Evolutionary conservation across 2,113 vertebrate genomes (phyloP), one percentile per base, ranked within the genome.

Genomic region (Ameiurus melas): DNA sequence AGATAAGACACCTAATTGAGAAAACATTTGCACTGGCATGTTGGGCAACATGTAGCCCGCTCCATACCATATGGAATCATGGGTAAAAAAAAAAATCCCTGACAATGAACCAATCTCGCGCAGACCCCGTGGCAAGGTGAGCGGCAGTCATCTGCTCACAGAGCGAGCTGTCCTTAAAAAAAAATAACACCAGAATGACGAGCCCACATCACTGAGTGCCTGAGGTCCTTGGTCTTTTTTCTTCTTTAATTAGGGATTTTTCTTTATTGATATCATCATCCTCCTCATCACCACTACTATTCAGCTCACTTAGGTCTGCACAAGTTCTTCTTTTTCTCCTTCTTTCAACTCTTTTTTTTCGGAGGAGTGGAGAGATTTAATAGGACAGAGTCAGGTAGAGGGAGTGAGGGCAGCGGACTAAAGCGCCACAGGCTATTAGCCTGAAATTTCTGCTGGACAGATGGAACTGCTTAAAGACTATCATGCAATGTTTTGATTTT

Each of bases 111-210:
- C 97, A 99, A 98, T 98, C 97, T 99, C 96, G 96, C 96, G 96
- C 97, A 97, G 97, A 97, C 96, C 97, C 97, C 95, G 97, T 97
- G 97, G 98, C 98, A 99, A 99, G 98, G 98, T 99, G 98, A 98
- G 97, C 96, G 95, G 95, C 96, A 97, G 96, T 97, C 97, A 97
- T 97, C 97, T 94, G 96, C 96, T 97, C 95, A 94, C 92, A 94
- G 93, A 93, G 94, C 94, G 93, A 93, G 94, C 95, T 94, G 94
- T 95, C 96, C 95, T 95, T 94, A 95, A 93, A 95, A 96, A 96
- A 96, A 92, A 90, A 60, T 89, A 87, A 93, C 89, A 91, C 87
- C 92, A 92, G 92, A 93, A 93, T 90, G 96, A 97, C 92, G 95
- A 96, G 94, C 95, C 87, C 95, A 97, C 97, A 96, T 97, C 97